These are phyloP conservation scores for Pipa parva DNA, from an alignment of 2,113 vertebrate species.

Conservation along the genomic window DNA sequence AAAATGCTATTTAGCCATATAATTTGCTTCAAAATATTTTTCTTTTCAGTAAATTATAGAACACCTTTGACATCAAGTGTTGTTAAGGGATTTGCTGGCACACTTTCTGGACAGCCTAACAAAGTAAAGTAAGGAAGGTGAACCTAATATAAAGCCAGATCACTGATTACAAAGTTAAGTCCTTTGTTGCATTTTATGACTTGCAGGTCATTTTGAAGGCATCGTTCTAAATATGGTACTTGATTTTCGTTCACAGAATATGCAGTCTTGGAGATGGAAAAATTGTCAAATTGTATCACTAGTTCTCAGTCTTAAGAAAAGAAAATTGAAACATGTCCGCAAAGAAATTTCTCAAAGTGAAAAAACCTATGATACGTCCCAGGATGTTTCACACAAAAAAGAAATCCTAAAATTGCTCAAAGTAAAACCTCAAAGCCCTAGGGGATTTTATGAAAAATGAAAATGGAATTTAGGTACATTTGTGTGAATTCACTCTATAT, in stretches of 20 bases:
- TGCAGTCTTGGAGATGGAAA: neutral
- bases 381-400: neutral
- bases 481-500: constrained; percentile 40
- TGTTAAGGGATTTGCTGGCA: constrained; percentile 50
- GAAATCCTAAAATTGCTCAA: constrained; percentile 30
- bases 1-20: constrained; percentile 51
- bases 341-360: constrained; percentile 32
- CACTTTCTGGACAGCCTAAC: constrained; percentile 45
- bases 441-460: constrained; percentile 21
- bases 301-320: neutral
- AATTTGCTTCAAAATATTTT: constrained; percentile 48
- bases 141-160: constrained; percentile 48
- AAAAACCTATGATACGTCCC: constrained; percentile 44
- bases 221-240: neutral
- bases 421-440: constrained; percentile 38
- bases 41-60: constrained; percentile 56
- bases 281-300: neutral
- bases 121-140: constrained; percentile 43
- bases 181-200: constrained; percentile 25
- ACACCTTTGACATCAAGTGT: constrained; percentile 58
- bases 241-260: constrained; percentile 10
- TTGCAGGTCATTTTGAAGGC: neutral
- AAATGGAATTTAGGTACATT: constrained; percentile 40
- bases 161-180: constrained; percentile 39
- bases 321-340: neutral